These are phyloP conservation scores for Pangasius macronema DNA, from an alignment of 2,797 vertebrate species.

Conservation along the genomic window DNA sequence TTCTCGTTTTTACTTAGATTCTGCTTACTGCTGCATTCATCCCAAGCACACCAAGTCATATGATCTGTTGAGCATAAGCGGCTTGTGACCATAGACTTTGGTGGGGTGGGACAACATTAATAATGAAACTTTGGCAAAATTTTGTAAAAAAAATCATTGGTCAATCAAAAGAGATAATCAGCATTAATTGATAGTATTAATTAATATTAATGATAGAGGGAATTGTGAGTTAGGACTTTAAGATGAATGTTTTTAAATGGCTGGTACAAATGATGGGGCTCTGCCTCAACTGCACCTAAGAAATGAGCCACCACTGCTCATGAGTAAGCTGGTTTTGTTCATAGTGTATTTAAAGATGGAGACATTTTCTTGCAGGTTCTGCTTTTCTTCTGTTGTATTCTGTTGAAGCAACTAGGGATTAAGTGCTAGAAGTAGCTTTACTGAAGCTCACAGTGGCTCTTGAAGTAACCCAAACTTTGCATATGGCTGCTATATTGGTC, in stretches of 20 bases:
- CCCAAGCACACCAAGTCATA: background rate
- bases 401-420: background rate
- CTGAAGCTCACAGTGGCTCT: background rate
- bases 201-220: background rate
- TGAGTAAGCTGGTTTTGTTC: background rate
- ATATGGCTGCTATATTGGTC: conserved; percentile 7
- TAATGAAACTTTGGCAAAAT: background rate
- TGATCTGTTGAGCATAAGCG: conserved; percentile 3
- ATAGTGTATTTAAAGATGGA: background rate
- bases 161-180: background rate
- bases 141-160: background rate
- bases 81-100: background rate
- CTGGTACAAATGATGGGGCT: background rate
- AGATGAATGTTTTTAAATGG: background rate
- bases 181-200: background rate
- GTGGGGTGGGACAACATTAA: background rate
- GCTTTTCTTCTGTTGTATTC: background rate
- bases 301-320: background rate
- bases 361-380: background rate
- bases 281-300: background rate
- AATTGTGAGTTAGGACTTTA: background rate
- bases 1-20: conserved; percentile 32
- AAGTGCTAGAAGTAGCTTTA: background rate
- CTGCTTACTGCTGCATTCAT: conserved; percentile 23
- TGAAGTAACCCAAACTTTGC: conserved; percentile 4